These are phyloP conservation scores for Candoia aspera DNA, from an alignment of 2,113 vertebrate genomes.

Conservation along the genomic window DNA sequence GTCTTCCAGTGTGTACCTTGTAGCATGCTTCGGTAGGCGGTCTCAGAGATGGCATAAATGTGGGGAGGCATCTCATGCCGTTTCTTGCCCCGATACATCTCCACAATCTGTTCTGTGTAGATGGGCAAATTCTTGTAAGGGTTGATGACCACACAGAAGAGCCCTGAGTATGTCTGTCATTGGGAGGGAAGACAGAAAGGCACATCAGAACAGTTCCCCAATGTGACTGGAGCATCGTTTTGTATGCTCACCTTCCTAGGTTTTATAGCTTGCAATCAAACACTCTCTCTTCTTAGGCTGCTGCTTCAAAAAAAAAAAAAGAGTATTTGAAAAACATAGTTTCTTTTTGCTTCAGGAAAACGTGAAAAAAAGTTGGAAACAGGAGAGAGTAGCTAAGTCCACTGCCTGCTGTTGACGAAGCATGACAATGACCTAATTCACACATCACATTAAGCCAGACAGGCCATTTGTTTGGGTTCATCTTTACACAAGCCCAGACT, in stretches of 20 bases:
- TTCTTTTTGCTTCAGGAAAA: slow-evolving; percentile 1
- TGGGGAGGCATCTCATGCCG: slow-evolving; percentile 92
- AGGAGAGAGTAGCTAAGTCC: neutral
- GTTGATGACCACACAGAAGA: slow-evolving; percentile 93
- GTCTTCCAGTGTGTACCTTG: slow-evolving; percentile 75
- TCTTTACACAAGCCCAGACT: neutral
- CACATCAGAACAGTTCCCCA: neutral
- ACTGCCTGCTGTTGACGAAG: neutral
- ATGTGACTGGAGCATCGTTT: neutral
- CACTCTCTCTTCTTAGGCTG: neutral
- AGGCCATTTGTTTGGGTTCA: neutral
- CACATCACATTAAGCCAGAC: neutral
- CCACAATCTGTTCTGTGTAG: slow-evolving; percentile 91
- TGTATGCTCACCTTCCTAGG: neutral
- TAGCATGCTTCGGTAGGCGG: slow-evolving; percentile 91
- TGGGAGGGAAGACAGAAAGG: neutral
- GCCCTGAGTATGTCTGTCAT: slow-evolving; percentile 87
- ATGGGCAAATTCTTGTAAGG: slow-evolving; percentile 92
- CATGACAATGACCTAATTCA: neutral
- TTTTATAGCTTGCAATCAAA: neutral
- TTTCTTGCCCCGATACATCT: slow-evolving; percentile 93
- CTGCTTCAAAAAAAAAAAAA: neutral
- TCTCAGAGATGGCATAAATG: slow-evolving; percentile 91
- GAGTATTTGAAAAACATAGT: neutral
- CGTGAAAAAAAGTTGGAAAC: neutral